Percentiles rank a stretch among this genome's conserved stretches.
phyloP scores from a whole-genome alignment of 23 tunicate genomes.

The Botrylloides violaceus region DNA sequence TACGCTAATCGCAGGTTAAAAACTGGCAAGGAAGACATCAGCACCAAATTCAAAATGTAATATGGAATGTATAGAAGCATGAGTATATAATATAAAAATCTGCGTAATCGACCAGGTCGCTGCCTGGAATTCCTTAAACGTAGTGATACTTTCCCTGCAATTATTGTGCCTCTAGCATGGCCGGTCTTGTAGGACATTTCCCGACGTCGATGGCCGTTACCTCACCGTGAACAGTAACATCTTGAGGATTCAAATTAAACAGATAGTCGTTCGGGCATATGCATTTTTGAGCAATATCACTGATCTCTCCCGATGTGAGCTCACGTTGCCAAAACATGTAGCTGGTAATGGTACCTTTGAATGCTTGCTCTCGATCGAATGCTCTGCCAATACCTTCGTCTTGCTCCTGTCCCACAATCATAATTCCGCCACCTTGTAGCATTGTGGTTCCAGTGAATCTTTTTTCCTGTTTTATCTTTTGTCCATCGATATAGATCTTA shows the following conservation, averaged over 20 bases:
- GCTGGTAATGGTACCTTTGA: not conserved
- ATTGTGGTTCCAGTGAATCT: not conserved
- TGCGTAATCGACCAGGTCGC: too few relatives aligned
- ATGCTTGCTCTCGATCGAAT: slow-evolving; percentile 5
- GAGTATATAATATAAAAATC: too few relatives aligned
- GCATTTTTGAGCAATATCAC: not conserved
- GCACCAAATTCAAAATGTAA: too few relatives aligned
- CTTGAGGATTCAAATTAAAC: not conserved
- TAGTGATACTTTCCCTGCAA: too few relatives aligned
- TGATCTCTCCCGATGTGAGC: not conserved
- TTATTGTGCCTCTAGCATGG: too few relatives aligned
- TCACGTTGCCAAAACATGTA: slow-evolving; percentile 2
- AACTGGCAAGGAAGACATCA: too few relatives aligned
- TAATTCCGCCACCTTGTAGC: slow-evolving; percentile 8
- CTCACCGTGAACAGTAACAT: not conserved
- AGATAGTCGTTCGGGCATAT: not conserved
- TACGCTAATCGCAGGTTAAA: too few relatives aligned
- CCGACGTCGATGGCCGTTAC: not conserved
- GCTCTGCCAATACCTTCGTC: not conserved
- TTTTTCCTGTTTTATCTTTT: not conserved
- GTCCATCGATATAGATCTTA: not conserved
- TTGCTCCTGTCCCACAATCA: not conserved
- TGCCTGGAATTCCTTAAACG: too few relatives aligned
- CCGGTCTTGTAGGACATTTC: not conserved
- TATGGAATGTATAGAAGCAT: too few relatives aligned